A percentile compares a stretch with the other conserved stretches of the same genome.
These are phyloP conservation scores for Lepus oiostolus DNA, from an alignment of 2,797 vertebrate species.

Conservation along the genomic window DNA sequence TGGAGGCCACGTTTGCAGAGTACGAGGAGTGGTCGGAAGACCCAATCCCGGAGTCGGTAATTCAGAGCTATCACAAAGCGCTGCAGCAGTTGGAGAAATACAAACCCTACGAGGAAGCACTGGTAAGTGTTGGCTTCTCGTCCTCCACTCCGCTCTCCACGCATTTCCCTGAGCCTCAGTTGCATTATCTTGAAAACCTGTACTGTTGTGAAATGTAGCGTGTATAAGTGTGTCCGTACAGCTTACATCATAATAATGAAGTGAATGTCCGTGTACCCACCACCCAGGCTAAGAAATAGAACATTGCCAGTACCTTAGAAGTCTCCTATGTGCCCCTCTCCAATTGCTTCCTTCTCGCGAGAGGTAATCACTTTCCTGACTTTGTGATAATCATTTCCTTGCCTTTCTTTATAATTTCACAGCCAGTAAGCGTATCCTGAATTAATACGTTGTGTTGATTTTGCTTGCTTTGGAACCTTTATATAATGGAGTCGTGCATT, in stretches of 20 bases:
- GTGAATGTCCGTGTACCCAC: constrained; percentile 66
- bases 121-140: constrained; percentile 90
- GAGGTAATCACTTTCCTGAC: constrained; percentile 72
- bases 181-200: not conserved
- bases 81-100: constrained; percentile 93
- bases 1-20: constrained; percentile 95
- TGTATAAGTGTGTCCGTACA: constrained; percentile 5
- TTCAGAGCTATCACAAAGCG: constrained; percentile 93
- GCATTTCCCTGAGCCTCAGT: not conserved
- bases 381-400: constrained; percentile 59
- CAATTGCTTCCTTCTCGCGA: constrained; percentile 68
- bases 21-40: constrained; percentile 98
- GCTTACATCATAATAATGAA: constrained; percentile 56
- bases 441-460: not conserved
- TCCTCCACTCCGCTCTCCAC: accelerated
- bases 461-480: constrained; percentile 9
- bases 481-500: not conserved
- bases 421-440: not conserved
- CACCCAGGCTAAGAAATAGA: constrained; percentile 75
- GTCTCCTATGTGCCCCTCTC: constrained; percentile 72
- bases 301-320: constrained; percentile 69
- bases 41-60: constrained; percentile 89
- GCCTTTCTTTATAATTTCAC: constrained; percentile 65
- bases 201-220: constrained; percentile 32
- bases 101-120: constrained; percentile 93